Evolutionary conservation across 2,888 invertebrate genomes (phyloP).

Genomic region (Caenorhabditis drosophilae): DNA sequence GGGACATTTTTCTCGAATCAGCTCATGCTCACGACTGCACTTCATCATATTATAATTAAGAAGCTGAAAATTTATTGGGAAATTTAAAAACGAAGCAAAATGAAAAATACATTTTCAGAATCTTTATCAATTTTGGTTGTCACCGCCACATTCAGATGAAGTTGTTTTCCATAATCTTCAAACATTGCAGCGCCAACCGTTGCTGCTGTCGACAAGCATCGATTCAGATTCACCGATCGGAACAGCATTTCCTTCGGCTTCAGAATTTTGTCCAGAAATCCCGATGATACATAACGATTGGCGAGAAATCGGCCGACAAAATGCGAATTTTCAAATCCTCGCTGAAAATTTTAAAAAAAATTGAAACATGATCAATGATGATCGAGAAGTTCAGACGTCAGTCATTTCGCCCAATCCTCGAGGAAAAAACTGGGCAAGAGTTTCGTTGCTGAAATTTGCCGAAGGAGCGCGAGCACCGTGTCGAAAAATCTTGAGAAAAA

Average conservation of each 20-base stretch:
- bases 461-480: conserved; percentile 37
- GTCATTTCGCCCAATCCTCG: conserved; percentile 30
- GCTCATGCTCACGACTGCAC: conserved; percentile 10
- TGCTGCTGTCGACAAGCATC: conserved; percentile 26
- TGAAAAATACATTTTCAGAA: neutral
- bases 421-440: conserved; percentile 6
- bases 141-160: conserved; percentile 23
- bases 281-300: conserved; percentile 12
- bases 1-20: conserved; percentile 18
- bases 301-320: conserved; percentile 13
- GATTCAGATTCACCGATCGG: conserved; percentile 24
- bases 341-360: too few relatives aligned
- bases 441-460: conserved; percentile 4
- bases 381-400: too few relatives aligned
- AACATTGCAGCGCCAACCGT: conserved; percentile 32
- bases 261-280: conserved; percentile 16
- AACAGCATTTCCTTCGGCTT: conserved; percentile 19
- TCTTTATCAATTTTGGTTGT: conserved; percentile 15
- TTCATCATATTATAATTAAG: conserved; percentile 11
- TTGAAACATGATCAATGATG: too few relatives aligned
- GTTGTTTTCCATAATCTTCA: conserved; percentile 1
- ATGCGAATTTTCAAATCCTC: conserved; percentile 30
- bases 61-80: conserved; percentile 15
- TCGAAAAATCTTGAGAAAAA: conserved; percentile 22
- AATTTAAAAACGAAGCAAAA: too few relatives aligned